These are phyloP conservation scores for Sardina pilchardus DNA, from an alignment of 2,113 vertebrate species.

Conservation along the genomic window DNA sequence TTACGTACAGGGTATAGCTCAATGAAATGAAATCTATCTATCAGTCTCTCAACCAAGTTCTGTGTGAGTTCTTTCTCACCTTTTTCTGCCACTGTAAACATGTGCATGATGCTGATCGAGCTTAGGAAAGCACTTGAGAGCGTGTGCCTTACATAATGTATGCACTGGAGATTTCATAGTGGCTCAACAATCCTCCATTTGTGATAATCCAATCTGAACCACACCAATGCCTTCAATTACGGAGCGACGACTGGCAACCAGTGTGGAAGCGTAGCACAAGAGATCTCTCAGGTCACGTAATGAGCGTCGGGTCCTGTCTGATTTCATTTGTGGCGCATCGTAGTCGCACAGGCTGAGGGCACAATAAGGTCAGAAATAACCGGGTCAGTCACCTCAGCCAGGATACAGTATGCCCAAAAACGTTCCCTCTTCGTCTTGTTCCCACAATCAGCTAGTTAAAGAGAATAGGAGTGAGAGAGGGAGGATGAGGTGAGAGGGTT, in stretches of 20 bases:
- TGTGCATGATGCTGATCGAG: too few species aligned
- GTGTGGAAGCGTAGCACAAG: not conserved
- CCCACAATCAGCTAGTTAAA: conserved; percentile 27
- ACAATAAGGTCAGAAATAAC: not conserved
- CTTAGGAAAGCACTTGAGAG: not conserved
- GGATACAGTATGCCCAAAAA: not conserved
- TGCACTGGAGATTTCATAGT: not conserved
- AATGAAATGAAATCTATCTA: not conserved
- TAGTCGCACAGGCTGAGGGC: not conserved
- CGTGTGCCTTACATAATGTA: not conserved
- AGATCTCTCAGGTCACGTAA: not conserved
- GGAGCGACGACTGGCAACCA: not conserved
- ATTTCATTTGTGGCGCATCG: conserved; percentile 24
- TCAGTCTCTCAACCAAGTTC: not conserved
- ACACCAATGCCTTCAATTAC: not conserved
- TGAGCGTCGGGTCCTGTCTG: conserved; percentile 9
- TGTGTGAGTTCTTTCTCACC: too few species aligned
- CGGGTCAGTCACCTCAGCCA: conserved; percentile 28
- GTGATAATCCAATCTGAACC: not conserved
- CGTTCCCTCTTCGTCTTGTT: not conserved
- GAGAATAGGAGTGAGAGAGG: conserved; percentile 32
- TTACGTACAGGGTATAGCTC: not conserved
- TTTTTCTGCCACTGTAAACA: not conserved
- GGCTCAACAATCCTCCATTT: conserved; percentile 3
- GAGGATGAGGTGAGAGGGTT: conserved; percentile 28